These are phyloP conservation scores for Harpalus rufipes DNA, from an alignment of 2,888 invertebrate species.

Conservation along the genomic window DNA sequence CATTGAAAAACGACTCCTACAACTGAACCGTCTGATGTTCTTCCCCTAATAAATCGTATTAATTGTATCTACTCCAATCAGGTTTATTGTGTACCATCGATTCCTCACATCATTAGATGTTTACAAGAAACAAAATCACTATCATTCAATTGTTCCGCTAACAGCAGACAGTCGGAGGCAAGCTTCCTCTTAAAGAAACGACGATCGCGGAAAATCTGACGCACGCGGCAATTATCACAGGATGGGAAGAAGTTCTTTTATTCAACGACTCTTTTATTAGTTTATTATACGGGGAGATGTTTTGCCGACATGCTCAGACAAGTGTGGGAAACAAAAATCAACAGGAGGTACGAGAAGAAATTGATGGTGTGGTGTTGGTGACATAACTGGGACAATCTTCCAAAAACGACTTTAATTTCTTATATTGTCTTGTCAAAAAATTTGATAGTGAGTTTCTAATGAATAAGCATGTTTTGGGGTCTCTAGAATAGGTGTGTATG, in stretches of 20 bases:
- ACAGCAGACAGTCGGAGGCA: not conserved
- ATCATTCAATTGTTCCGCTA: not conserved
- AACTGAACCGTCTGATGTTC: no score
- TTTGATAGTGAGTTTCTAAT: no score
- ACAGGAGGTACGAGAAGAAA: not conserved
- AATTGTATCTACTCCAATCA: not conserved
- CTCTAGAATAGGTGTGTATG: no score
- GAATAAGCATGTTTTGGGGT: no score
- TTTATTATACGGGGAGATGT: conserved; percentile 43
- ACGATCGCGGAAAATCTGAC: conserved; percentile 2
- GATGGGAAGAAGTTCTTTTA: conserved; percentile 24
- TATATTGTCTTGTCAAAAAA: no score
- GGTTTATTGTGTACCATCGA: not conserved
- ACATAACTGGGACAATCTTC: no score
- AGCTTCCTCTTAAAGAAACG: not conserved
- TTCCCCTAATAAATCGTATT: not conserved
- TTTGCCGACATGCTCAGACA: not conserved
- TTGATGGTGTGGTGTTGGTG: no score
- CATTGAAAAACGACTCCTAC: no score
- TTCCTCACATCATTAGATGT: not conserved
- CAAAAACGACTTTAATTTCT: no score
- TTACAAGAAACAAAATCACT: conserved; percentile 3
- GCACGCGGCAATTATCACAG: conserved; percentile 49
- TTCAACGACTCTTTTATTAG: conserved; percentile 55
- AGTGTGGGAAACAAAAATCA: not conserved